Base-by-base conservation (phyloP, 2,888 invertebrate species). In the Conus canariensis region DNA sequence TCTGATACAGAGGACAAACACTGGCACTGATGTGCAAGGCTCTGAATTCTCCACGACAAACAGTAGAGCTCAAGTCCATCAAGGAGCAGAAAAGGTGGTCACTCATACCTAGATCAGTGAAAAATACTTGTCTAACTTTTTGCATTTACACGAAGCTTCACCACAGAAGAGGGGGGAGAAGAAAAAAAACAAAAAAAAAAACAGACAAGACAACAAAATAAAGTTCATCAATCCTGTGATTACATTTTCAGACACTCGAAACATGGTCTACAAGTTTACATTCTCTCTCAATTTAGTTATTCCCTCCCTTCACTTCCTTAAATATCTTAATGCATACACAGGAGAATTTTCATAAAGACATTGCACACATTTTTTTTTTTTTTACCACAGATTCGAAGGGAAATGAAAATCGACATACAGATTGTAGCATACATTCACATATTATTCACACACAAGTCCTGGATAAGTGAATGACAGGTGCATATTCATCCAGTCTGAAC, bases 401-500 rank as follows among this genome's bases (percentile, higher is more conserved):
- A 77, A 74, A 74, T 30, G 70, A n/a, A 74, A 19, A 56, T 60
- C 19, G 10, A 74, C 30, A 74, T 56, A 25, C 87, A 87, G 64
- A 45, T 19, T 45, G 30, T 89, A n/a, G 85, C 85, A 25, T 60
- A 83, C 85, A 85, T 77, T 74, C 89, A 89, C 85, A 89, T 85
- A n/a, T 45, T 45, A 45, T 89, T 85, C 89, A 89, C 89, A 30
- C 85, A 60, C n/a, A 85, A 89, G 89, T 85, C 83, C 89, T 89
- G 89, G 89, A 89, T 89, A 89, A 83, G 85, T 89, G 89, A 85
- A 85, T 89, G 89, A 89, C 85, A 85, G 85, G 89, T 89, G 89
- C 89, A 89, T 89, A 89, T 89, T 89, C 89, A 89, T 89, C 89
- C 89, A 89, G 89, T 89, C 89, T 85, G 83, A 60, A 85, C n/a